Percentiles rank a stretch among this genome's conserved stretches.
phyloP scores from a whole-genome alignment of 2,888 invertebrate species.

The Muschampia plurimacula region DNA sequence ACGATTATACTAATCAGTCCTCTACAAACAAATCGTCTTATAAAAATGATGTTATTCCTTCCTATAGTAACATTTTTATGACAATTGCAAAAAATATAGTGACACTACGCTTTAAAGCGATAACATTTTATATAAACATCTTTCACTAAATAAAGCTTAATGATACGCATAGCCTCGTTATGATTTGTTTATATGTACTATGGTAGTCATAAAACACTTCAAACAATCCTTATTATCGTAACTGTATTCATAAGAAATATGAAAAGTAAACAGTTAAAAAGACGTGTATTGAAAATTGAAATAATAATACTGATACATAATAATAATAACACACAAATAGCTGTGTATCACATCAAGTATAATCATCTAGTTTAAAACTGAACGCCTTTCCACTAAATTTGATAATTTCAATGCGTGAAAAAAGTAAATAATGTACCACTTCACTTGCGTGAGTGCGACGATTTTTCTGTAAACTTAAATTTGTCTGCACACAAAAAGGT shows the following conservation, averaged over 20 bases:
- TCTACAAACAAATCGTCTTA: too few species aligned
- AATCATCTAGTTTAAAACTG: neutral
- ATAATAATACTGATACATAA: slow-evolving; percentile 43
- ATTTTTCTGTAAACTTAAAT: too few species aligned
- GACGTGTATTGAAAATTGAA: slow-evolving; percentile 10
- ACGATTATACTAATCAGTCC: too few species aligned
- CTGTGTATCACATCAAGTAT: too few species aligned
- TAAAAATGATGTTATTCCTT: too few species aligned
- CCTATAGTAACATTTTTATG: too few species aligned
- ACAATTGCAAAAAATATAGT: neutral
- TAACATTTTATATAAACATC: slow-evolving; percentile 42
- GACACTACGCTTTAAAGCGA: slow-evolving; percentile 1
- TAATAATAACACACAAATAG: neutral
- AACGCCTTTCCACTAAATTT: neutral
- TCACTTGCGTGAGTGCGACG: too few species aligned
- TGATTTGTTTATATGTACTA: neutral
- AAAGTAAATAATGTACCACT: too few species aligned
- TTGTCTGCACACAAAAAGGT: too few species aligned
- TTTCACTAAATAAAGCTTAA: slow-evolving; percentile 41
- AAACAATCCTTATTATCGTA: neutral
- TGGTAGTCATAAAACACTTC: slow-evolving; percentile 19
- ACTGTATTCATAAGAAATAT: neutral
- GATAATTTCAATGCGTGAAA: neutral
- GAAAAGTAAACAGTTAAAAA: neutral
- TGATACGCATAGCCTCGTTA: slow-evolving; percentile 44